phyloP scores from a whole-genome alignment of 2,888 invertebrate genomes.

The Tetheella fluctuosa region DNA sequence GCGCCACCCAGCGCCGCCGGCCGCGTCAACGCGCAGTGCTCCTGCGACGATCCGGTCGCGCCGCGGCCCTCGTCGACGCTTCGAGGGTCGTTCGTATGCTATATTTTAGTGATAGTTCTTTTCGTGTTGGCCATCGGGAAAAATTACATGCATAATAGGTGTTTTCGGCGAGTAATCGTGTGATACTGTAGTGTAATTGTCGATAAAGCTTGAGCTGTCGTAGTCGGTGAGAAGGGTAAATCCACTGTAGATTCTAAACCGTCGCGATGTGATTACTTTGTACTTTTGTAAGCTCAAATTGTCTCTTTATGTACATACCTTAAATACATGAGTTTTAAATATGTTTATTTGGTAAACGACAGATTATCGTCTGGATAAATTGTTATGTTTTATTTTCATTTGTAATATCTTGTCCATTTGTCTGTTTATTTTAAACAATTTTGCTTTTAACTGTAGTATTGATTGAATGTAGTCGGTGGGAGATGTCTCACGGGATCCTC shows the following conservation, averaged over 20 bases:
- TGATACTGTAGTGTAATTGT: slow-evolving; percentile 78
- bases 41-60: slow-evolving; percentile 15
- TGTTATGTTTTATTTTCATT: slow-evolving; percentile 64
- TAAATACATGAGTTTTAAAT: slow-evolving; percentile 66
- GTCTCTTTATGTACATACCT: slow-evolving; percentile 80
- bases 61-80: slow-evolving; percentile 19
- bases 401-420: slow-evolving; percentile 38
- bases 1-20: slow-evolving; percentile 14
- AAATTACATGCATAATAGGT: slow-evolving; percentile 75
- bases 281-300: slow-evolving; percentile 83
- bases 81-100: slow-evolving; percentile 58
- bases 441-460: slow-evolving; percentile 50
- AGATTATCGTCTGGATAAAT: slow-evolving; percentile 71
- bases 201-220: slow-evolving; percentile 79
- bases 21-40: slow-evolving; percentile 15
- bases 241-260: slow-evolving; percentile 78
- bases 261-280: slow-evolving; percentile 81
- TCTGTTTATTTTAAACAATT: slow-evolving; percentile 40
- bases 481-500: slow-evolving; percentile 42
- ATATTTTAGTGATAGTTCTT: slow-evolving; percentile 65
- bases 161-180: slow-evolving; percentile 77
- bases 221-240: slow-evolving; percentile 79
- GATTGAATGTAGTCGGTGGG: slow-evolving; percentile 40
- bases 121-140: slow-evolving; percentile 73
- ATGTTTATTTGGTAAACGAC: slow-evolving; percentile 71